These are phyloP conservation scores for Grammomys surdaster DNA, from an alignment of 2,113 vertebrate species.

Conservation along the genomic window DNA sequence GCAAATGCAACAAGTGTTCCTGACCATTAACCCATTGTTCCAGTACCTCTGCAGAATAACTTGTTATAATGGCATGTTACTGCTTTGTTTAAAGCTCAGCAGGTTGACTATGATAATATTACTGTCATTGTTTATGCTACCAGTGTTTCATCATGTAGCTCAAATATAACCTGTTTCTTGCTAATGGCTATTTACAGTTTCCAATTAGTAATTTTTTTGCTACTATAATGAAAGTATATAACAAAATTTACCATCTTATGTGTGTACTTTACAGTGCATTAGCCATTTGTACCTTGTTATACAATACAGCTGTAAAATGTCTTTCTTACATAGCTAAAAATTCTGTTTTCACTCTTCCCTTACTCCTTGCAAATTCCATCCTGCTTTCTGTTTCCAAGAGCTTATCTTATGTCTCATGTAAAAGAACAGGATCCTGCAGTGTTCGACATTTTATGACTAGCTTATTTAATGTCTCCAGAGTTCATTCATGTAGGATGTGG, in stretches of 20 bases:
- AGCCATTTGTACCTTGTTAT: background rate
- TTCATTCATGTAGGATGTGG: background rate
- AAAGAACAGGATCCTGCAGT: background rate
- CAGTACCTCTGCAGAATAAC: background rate
- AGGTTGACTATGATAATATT: background rate
- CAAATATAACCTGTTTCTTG: background rate
- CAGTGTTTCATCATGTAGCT: background rate
- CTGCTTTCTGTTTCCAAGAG: background rate
- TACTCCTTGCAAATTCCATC: background rate
- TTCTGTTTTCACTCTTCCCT: background rate
- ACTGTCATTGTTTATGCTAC: background rate
- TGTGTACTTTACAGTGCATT: background rate
- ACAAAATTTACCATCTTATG: background rate
- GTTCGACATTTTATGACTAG: background rate
- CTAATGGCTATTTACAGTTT: background rate
- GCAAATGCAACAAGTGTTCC: background rate
- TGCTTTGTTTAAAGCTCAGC: background rate
- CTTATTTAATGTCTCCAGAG: constrained; percentile 1
- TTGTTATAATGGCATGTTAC: background rate
- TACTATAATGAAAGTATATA: background rate
- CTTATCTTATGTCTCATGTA: background rate
- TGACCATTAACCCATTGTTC: background rate
- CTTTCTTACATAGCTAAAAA: constrained; percentile 46
- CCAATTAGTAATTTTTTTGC: background rate
- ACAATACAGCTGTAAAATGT: background rate